Conservation (phyloP, 2,888 invertebrate species). For the Lepidochrysops patricia region DNA sequence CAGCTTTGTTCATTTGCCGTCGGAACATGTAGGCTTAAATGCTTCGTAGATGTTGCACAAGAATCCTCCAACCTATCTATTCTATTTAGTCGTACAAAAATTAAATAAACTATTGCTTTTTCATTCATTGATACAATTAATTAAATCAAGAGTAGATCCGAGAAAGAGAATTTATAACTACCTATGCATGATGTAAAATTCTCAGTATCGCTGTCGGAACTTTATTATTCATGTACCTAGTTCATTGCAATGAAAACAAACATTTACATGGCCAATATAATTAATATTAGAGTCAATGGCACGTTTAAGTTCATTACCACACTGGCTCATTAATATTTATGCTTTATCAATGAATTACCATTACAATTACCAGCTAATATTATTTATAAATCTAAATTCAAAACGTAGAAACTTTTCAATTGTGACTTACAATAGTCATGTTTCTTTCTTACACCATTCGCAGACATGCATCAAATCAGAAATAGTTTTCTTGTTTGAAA, state of each 20-base stretch:
- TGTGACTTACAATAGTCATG: too few species aligned
- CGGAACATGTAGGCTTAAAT: slow-evolving; percentile 5
- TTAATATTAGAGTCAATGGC: not conserved
- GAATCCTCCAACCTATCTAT: too few species aligned
- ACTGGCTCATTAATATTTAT: not conserved
- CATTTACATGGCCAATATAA: not conserved
- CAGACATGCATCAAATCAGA: too few species aligned
- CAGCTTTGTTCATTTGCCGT: not conserved
- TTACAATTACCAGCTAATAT: not conserved
- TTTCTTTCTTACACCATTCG: too few species aligned
- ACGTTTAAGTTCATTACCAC: slow-evolving; percentile 5
- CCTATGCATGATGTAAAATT: too few species aligned
- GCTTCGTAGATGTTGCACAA: not conserved
- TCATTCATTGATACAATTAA: too few species aligned
- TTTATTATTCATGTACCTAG: not conserved
- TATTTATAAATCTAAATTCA: not conserved
- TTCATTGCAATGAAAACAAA: not conserved
- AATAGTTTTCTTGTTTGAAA: too few species aligned
- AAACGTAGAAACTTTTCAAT: not conserved
- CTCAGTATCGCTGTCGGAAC: too few species aligned
- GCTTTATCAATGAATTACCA: not conserved
- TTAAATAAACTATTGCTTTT: too few species aligned
- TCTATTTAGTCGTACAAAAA: too few species aligned
- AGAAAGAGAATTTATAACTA: too few species aligned
- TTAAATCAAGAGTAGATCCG: too few species aligned